A percentile compares a stretch with the other conserved stretches of the same genome.
These are phyloP conservation scores for Urophycis tenuis DNA, from an alignment of 2,797 vertebrate genomes.

Conservation along the genomic window DNA sequence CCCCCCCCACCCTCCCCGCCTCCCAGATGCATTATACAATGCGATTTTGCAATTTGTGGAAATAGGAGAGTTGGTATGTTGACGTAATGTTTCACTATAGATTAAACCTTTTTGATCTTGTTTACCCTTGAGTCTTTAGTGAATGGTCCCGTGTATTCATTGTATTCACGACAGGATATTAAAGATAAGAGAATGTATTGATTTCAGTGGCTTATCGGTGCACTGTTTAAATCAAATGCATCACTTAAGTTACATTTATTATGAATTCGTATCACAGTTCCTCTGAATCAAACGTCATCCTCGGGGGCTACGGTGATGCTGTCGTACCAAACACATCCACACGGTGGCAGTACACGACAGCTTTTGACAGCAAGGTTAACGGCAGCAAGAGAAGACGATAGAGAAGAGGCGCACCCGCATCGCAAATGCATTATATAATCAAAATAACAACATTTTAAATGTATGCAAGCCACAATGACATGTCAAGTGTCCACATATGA, in stretches of 20 bases:
- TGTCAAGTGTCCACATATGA: not conserved
- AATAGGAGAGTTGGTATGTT: conserved; percentile 36
- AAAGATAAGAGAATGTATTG: not conserved
- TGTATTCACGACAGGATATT: not conserved
- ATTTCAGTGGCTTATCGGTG: not conserved
- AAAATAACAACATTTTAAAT: not conserved
- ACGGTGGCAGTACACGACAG: not conserved
- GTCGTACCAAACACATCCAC: not conserved
- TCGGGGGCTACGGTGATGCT: not conserved
- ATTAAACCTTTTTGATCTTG: conserved; percentile 62
- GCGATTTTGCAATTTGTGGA: conserved; percentile 55
- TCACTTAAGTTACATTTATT: not conserved
- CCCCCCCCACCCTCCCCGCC: conserved; percentile 32
- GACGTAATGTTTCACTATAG: conserved; percentile 54
- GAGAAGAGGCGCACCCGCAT: not conserved
- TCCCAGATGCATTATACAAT: conserved; percentile 43
- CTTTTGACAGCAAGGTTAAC: not conserved
- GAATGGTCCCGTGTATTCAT: not conserved
- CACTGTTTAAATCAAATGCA: not conserved
- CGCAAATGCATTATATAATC: not conserved
- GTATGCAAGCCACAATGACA: not conserved
- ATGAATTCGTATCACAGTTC: no score
- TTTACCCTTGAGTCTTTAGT: not conserved
- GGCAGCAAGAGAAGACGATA: not conserved
- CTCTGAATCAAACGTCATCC: not conserved